Base-by-base conservation (phyloP, 2,113 vertebrate species). In the Tautogolabrus adspersus region DNA sequence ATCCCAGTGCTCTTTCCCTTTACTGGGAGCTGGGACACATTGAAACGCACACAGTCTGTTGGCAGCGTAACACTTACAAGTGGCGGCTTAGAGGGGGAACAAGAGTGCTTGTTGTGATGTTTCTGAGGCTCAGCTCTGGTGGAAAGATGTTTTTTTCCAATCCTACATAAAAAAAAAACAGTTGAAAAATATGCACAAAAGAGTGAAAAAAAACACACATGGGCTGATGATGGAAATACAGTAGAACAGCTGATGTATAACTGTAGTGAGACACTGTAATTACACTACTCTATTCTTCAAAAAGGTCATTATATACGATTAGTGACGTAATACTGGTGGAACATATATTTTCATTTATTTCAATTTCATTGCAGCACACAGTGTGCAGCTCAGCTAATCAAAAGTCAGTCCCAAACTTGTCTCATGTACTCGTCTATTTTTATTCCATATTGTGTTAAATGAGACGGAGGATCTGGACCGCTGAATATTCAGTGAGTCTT, bases 401-500 rank as follows among this genome's bases (percentile, higher is more conserved):
- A 79, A 83, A 86, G 70, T 44, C 69, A 86, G 70, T 38, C 69
- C 52, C 81, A 76, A 81, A 89, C 75, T 83, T 79, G 54, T 77
- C 30, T 34, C 86, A 66, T 84, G 73, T 59, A 38, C 82, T 85
- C 56, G 69, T 89, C 75, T 87, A 67, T 92, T 90, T 34, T 91
- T 72, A 81, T 58, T 75, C 61, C 76, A 70, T 58, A 88, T 82
- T 81, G 82, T 88, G 82, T 61, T 78, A 42, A 87, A 90, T 66
- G 66, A 89, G 83, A 82, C 85, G 65, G 82, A 82, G 46, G 82
- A 85, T 91, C 37, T 89, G 90, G 90, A 92, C 88, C 85, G 75
- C 77, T 93, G 90, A 92, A 93, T 93, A 93, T 93, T 92, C 92
- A 92, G 85, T 52, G 66, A 85, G 78, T 89, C 86, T 90, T 90